Percentiles rank a stretch among this genome's conserved stretches.
Conservation (phyloP, 2,113 vertebrate species). For the Neodontobutis hainanensis region DNA sequence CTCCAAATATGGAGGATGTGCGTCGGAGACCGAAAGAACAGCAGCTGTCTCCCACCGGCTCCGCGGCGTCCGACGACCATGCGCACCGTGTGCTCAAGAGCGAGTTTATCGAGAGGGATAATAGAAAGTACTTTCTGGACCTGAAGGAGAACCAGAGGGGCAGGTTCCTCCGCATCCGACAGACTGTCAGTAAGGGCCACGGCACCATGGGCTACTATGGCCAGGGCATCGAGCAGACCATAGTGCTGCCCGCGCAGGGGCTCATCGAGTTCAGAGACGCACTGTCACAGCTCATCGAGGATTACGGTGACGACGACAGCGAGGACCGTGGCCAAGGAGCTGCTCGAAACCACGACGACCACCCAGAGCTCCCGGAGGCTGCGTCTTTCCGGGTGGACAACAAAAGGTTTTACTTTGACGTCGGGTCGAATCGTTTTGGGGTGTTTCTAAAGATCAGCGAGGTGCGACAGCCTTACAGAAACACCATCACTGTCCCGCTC, state of each 20-base stretch:
- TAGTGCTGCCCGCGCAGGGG: conserved; percentile 95
- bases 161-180: conserved; percentile 92
- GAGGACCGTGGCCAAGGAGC: conserved; percentile 80
- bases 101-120: conserved; percentile 94
- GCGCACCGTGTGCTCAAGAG: conserved; percentile 93
- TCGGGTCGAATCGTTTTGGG: conserved; percentile 95
- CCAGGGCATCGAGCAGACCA: conserved; percentile 94
- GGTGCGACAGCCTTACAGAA: conserved; percentile 96
- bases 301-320: conserved; percentile 91
- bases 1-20: conserved; percentile 75
- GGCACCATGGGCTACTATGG: conserved; percentile 96
- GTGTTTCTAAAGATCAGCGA: conserved; percentile 98
- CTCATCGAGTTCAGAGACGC: conserved; percentile 98
- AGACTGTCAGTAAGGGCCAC: conserved; percentile 90
- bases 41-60: conserved; percentile 76
- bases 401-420: conserved; percentile 98
- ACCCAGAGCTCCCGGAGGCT: conserved; percentile 91
- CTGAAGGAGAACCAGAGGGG: conserved; percentile 97
- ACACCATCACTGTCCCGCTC: conserved; percentile 96
- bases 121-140: conserved; percentile 96
- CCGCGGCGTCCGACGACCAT: conserved; percentile 87
- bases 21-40: conserved; percentile 74
- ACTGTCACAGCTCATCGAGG: conserved; percentile 95
- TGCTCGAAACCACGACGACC: conserved; percentile 77
- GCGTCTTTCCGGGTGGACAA: conserved; percentile 98